Percentiles rank a stretch among this genome's conserved stretches.
Conservation (phyloP, 1,140 invertebrate genomes). For the Cotesia vestalis region DNA sequence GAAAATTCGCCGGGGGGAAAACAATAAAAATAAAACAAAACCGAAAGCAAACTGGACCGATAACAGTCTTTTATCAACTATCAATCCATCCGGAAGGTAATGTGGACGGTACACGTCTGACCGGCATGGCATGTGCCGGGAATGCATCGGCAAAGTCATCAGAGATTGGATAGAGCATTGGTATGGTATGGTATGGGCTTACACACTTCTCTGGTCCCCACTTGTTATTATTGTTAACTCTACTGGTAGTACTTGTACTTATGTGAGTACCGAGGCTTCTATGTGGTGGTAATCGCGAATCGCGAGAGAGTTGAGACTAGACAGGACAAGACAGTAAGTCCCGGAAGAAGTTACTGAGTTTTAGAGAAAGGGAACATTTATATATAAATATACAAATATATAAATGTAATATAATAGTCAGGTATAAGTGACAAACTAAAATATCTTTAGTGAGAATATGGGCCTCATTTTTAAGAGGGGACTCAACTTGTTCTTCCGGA, state of each 20-base stretch:
- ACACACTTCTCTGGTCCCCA: constrained; percentile 2
- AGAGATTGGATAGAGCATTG: constrained; percentile 17
- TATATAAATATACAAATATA: neutral
- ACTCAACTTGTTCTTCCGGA: too few relatives aligned
- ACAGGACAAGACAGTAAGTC: neutral
- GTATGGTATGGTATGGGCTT: too few relatives aligned
- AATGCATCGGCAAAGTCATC: constrained; percentile 44
- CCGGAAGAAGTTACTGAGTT: constrained; percentile 1
- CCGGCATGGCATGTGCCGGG: constrained; percentile 48
- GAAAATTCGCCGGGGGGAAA: neutral
- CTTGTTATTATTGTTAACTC: constrained; percentile 4
- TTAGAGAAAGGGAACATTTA: neutral
- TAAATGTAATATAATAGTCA: neutral
- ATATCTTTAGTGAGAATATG: neutral
- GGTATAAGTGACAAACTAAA: neutral
- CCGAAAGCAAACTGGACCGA: constrained; percentile 40
- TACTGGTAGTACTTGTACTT: neutral
- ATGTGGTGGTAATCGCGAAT: neutral
- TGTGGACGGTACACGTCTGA: constrained; percentile 64
- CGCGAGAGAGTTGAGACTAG: constrained; percentile 14
- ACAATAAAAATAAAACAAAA: neutral
- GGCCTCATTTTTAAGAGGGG: too few relatives aligned
- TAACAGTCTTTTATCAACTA: constrained; percentile 50
- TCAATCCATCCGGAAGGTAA: constrained; percentile 61
- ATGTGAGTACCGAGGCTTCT: neutral